Base-by-base conservation (phyloP, 2,888 invertebrate genomes). In the Mellilla xanthometata region DNA sequence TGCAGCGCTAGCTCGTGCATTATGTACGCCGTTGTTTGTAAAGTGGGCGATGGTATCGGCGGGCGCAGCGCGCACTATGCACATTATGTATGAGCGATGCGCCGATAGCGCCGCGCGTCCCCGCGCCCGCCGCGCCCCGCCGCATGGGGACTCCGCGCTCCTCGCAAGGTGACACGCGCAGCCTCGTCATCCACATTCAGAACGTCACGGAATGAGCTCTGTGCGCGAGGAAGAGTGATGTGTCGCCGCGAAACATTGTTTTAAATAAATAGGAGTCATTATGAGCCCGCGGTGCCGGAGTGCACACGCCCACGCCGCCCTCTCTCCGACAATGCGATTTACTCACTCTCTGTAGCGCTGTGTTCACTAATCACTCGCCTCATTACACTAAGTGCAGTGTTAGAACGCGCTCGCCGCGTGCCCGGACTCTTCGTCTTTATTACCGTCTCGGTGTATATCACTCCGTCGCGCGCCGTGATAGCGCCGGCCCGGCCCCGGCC, bases 271-370 rank as follows among this genome's bases (percentile, higher is more conserved):
- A 43, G 45, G 44, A 30, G 39, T 49, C 49, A 52, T 54, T 58
- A 54, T 58, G 60, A 63, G 60, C 60, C 58, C 55, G 51, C 49
- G 54, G n/a, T n/a, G n/a, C n/a, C n/a, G n/a, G n/a, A n/a, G n/a
- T n/a, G n/a, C 34, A 24, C 29, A 40, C 56, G 56, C 54, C 52
- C 51, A 49, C 59, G 39, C 13, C 11, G 28, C 13, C 12, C 1
- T 7, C 5, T 0, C n/a, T n/a, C n/a, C n/a, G n/a, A n/a, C n/a
- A n/a, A n/a, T n/a, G n/a, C n/a, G n/a, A n/a, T n/a, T n/a, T n/a
- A n/a, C n/a, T n/a, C n/a, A n/a, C n/a, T n/a, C n/a, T n/a, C n/a
- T n/a, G n/a, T n/a, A n/a, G n/a, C n/a, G n/a, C n/a, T n/a, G n/a
- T n/a, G n/a, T n/a, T n/a, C n/a, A n/a, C n/a, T n/a, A n/a, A n/a